Evolutionary conservation across 2,888 invertebrate genomes (phyloP).

Genomic region (Drosophila acutilabella): DNA sequence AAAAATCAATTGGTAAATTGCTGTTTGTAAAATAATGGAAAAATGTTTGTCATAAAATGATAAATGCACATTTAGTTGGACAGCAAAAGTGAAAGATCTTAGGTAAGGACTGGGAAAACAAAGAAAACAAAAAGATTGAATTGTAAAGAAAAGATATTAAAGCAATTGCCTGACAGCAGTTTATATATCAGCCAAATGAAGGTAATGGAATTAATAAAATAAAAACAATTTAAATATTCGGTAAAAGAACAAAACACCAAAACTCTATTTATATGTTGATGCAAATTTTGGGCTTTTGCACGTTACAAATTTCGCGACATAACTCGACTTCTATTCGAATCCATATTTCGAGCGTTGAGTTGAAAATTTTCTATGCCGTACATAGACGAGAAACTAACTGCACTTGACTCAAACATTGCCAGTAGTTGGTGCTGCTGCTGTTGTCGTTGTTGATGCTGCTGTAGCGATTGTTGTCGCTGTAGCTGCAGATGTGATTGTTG

Average conservation of each 20-base stretch:
- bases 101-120: not conserved
- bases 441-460: not conserved
- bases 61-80: constrained; percentile 43
- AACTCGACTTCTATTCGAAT: constrained; percentile 14
- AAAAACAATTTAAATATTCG: not conserved
- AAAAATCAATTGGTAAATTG: constrained; percentile 65
- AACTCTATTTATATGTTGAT: constrained; percentile 30
- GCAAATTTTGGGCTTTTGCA: constrained; percentile 44
- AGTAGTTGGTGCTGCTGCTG: constrained; percentile 19
- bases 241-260: constrained; percentile 46
- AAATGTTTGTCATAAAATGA: constrained; percentile 35
- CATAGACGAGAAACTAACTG: constrained; percentile 29
- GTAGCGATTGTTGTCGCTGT: too few relatives aligned
- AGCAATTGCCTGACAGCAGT: not conserved
- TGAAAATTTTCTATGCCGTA: constrained; percentile 5
- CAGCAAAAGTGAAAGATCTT: not conserved
- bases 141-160: not conserved
- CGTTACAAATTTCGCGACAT: constrained; percentile 37
- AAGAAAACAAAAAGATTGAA: not conserved
- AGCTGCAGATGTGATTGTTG: too few relatives aligned
- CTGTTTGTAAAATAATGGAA: constrained; percentile 33
- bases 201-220: too few relatives aligned
- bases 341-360: constrained; percentile 5
- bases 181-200: constrained; percentile 1
- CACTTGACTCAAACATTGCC: constrained; percentile 22